Percentiles rank a stretch among this genome's conserved stretches.
phyloP scores from a whole-genome alignment of 1,140 invertebrate species.

The Pentalonia nigronervosa region DNA sequence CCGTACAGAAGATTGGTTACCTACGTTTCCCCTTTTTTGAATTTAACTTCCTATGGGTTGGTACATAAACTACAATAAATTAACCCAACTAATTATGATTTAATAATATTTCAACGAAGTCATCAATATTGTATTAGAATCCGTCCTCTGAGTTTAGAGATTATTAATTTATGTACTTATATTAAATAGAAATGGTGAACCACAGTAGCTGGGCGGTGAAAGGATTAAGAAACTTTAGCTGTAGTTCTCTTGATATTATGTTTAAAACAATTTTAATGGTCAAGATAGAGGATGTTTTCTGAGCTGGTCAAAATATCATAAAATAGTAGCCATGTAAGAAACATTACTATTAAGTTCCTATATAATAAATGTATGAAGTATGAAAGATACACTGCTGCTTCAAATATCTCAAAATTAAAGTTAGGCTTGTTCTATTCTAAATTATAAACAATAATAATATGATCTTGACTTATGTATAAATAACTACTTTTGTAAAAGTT shows the following conservation, averaged over 20 bases:
- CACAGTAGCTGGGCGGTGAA: not conserved
- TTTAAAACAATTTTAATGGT: not conserved
- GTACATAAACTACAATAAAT: not conserved
- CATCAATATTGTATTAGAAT: not conserved
- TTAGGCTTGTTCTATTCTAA: too few species aligned
- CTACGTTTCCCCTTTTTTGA: not conserved
- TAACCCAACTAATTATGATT: not conserved
- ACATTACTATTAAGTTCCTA: too few species aligned
- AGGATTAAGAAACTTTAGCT: not conserved
- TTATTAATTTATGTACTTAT: not conserved
- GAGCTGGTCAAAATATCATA: too few species aligned
- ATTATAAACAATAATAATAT: too few species aligned
- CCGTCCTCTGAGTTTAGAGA: not conserved
- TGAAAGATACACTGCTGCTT: too few species aligned
- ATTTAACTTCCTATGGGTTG: not conserved
- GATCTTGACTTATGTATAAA: too few species aligned
- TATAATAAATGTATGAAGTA: too few species aligned
- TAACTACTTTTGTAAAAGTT: too few species aligned
- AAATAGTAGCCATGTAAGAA: too few species aligned
- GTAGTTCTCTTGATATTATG: not conserved
- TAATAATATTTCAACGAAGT: not conserved
- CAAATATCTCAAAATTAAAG: too few species aligned
- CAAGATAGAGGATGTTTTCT: not conserved
- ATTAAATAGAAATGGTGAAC: too few species aligned
- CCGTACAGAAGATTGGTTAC: too few species aligned